Evolutionary conservation across 2,888 invertebrate species (phyloP).

Genomic region (Sminthurinus aureus): DNA sequence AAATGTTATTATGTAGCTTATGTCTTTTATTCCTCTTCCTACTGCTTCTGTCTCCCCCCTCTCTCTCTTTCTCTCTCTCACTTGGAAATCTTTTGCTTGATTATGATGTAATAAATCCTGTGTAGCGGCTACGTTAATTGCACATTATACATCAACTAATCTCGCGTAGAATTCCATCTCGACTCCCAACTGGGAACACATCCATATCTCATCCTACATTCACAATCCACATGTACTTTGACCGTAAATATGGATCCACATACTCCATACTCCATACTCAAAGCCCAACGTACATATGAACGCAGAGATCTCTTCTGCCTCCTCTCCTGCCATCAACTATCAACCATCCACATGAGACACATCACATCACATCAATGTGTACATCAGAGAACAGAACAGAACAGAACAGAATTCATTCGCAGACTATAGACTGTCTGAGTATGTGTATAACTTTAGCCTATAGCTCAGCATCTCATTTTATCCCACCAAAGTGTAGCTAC

Average conservation of each 20-base stretch:
- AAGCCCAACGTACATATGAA: background rate
- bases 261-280: background rate
- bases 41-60: background rate
- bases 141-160: constrained; percentile 52
- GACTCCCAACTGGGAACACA: constrained; percentile 26
- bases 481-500: too few relatives aligned
- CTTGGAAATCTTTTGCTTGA: constrained; percentile 35
- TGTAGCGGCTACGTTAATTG: constrained; percentile 49
- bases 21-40: background rate
- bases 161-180: constrained; percentile 42
- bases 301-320: too few relatives aligned
- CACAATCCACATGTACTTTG: background rate
- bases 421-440: too few relatives aligned
- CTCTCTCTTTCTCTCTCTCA: constrained; percentile 11
- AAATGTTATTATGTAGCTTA: constrained; percentile 8
- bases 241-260: background rate
- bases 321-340: too few relatives aligned
- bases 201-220: background rate
- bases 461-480: too few relatives aligned
- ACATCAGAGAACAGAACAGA: too few relatives aligned
- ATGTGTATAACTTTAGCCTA: too few relatives aligned
- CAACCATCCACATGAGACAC: too few relatives aligned
- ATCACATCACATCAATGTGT: too few relatives aligned
- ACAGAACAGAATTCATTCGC: too few relatives aligned
- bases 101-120: constrained; percentile 51